Conservation (phyloP, 2,113 vertebrate species). For the Melozone crissalis region DNA sequence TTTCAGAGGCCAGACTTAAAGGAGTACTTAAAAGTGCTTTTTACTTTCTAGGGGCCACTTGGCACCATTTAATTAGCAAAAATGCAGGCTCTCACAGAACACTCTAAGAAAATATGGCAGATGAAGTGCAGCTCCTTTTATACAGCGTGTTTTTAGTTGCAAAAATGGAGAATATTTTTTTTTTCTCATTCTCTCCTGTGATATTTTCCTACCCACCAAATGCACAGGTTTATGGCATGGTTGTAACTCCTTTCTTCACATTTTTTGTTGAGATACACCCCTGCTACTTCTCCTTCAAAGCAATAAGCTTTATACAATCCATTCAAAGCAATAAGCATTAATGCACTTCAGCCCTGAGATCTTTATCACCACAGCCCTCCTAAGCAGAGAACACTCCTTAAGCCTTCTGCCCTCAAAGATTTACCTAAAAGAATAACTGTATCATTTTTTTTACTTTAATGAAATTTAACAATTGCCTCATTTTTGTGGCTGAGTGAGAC, state of each 20-base stretch:
- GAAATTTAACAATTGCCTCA: not conserved
- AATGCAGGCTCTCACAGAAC: not conserved
- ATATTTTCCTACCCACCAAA: not conserved
- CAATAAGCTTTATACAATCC: not conserved
- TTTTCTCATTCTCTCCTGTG: not conserved
- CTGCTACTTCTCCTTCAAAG: not conserved
- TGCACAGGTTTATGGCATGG: not conserved
- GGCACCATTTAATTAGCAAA: not conserved
- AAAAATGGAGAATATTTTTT: not conserved
- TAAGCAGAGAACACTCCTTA: not conserved
- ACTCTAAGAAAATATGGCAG: not conserved
- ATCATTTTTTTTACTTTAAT: not conserved
- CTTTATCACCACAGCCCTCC: accelerated
- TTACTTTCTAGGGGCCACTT: not conserved
- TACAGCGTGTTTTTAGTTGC: not conserved
- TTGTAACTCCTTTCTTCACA: not conserved
- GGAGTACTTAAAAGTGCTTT: not conserved
- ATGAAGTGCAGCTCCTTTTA: not conserved
- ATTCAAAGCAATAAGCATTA: not conserved
- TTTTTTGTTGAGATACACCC: not conserved
- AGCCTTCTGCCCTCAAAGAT: not conserved
- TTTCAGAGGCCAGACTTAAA: not conserved
- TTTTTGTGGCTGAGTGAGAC: not conserved
- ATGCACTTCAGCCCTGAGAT: not conserved
- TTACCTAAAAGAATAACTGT: not conserved